Evolutionary conservation across 2,888 invertebrate genomes (phyloP).

Genomic region (Parnassius mnemosyne): DNA sequence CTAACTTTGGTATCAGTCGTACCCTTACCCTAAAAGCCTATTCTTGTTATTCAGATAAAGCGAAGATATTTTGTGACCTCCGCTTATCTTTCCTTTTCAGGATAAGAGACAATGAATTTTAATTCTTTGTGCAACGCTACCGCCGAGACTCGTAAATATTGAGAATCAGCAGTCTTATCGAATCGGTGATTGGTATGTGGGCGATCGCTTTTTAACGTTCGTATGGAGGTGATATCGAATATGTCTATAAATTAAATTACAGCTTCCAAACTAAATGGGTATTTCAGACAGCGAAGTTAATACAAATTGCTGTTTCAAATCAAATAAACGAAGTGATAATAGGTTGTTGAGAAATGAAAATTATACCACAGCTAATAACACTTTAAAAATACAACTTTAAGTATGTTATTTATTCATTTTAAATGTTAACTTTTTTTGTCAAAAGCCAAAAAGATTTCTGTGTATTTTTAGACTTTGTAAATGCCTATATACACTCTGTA

Average conservation of each 20-base stretch:
- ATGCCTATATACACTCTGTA: no score
- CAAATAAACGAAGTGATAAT: conserved; percentile 22
- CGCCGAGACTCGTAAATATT: conserved; percentile 64
- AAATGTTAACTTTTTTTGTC: no score
- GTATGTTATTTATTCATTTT: neutral
- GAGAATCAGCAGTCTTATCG: conserved; percentile 53
- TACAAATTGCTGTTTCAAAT: conserved; percentile 41
- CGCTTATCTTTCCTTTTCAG: conserved; percentile 64
- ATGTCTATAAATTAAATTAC: conserved; percentile 63
- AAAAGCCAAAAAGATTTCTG: no score
- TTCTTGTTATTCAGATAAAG: conserved; percentile 74
- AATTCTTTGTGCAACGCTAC: conserved; percentile 59
- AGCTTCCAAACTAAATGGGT: conserved; percentile 43
- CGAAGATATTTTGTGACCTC: conserved; percentile 72
- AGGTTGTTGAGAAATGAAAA: conserved; percentile 23
- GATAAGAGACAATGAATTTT: conserved; percentile 80
- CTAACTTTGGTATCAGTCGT: conserved; percentile 51
- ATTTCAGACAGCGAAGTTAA: conserved; percentile 45
- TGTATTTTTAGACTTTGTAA: no score
- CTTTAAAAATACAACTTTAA: neutral
- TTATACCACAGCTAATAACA: conserved; percentile 1
- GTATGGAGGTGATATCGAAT: conserved; percentile 45
- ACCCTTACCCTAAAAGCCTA: conserved; percentile 71
- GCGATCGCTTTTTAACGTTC: conserved; percentile 57
- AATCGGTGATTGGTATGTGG: conserved; percentile 76